Conservation (phyloP, 1,140 invertebrate species). For the Dryas iulia region DNA sequence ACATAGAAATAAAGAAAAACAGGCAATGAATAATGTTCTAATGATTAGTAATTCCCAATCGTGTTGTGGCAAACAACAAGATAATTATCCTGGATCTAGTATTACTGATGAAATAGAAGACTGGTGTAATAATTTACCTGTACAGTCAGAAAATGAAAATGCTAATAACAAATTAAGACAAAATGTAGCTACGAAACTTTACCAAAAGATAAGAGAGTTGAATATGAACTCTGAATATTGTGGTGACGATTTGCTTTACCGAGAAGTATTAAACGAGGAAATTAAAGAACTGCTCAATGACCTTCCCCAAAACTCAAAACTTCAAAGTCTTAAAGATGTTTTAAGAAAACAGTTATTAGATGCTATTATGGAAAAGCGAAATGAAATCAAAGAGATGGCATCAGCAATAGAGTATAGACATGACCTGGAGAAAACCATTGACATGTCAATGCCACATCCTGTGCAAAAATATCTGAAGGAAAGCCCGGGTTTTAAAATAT, state of each 20-base stretch:
- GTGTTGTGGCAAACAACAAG: conserved; percentile 20
- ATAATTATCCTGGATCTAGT: conserved; percentile 25
- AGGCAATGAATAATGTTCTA: not conserved
- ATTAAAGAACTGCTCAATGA: conserved; percentile 37
- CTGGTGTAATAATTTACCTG: conserved; percentile 41
- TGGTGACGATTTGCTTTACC: conserved; percentile 41
- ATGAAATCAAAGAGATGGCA: conserved; percentile 29
- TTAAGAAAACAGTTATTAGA: conserved; percentile 30
- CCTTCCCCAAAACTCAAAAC: conserved; percentile 27
- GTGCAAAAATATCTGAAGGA: conserved; percentile 16
- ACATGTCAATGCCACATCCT: conserved; percentile 43
- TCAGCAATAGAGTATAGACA: conserved; percentile 43
- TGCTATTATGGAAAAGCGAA: conserved; percentile 36
- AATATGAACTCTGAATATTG: conserved; percentile 41
- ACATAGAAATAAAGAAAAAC: conserved; percentile 2
- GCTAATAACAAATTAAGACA: conserved; percentile 34
- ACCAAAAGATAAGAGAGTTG: conserved; percentile 44
- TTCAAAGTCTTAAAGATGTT: conserved; percentile 13
- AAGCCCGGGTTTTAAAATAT: conserved; percentile 51
- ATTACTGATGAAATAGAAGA: conserved; percentile 45
- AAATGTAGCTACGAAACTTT: conserved; percentile 40
- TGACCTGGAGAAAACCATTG: conserved; percentile 44
- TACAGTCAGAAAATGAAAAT: conserved; percentile 29
- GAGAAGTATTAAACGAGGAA: conserved; percentile 39
- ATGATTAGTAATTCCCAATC: conserved; percentile 10